Conservation (phyloP, 2,797 vertebrate genomes). For the Balearica regulorum region DNA sequence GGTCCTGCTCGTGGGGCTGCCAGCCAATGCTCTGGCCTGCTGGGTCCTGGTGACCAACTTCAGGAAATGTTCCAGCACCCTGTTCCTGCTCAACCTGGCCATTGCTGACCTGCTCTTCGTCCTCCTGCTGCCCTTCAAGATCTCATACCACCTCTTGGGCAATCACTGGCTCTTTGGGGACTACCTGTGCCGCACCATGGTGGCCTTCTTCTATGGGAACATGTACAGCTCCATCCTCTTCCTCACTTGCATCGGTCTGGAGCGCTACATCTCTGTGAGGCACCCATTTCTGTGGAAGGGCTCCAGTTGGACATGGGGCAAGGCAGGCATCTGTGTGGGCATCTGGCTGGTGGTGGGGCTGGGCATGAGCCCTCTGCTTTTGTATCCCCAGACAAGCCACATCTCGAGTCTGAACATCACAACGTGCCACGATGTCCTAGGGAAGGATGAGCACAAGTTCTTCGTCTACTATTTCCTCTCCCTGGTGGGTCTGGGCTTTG, state of each 20-base stretch:
- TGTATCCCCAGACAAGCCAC: not conserved
- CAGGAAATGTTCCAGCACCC: slow-evolving; percentile 40
- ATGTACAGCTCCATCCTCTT: slow-evolving; percentile 69
- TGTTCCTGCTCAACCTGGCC: slow-evolving; percentile 57
- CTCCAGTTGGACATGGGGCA: not conserved
- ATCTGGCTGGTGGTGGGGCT: slow-evolving; percentile 54
- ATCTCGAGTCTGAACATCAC: not conserved
- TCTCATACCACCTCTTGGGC: slow-evolving; percentile 59
- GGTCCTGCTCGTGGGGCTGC: slow-evolving; percentile 71
- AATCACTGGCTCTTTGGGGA: slow-evolving; percentile 68
- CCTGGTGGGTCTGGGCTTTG: slow-evolving; percentile 52
- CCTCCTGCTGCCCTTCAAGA: slow-evolving; percentile 63
- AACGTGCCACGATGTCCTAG: slow-evolving; percentile 1
- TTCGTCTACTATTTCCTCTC: slow-evolving; percentile 9
- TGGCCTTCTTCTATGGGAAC: slow-evolving; percentile 54
- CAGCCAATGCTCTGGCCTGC: slow-evolving; percentile 34
- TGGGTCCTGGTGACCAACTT: slow-evolving; percentile 53
- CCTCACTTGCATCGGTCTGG: slow-evolving; percentile 52
- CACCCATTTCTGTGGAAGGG: slow-evolving; percentile 48
- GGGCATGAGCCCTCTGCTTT: not conserved
- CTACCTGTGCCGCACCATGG: slow-evolving; percentile 21
- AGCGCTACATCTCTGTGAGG: slow-evolving; percentile 46
- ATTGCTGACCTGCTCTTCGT: slow-evolving; percentile 37
- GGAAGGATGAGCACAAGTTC: not conserved
- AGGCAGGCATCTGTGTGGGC: not conserved